Percentiles rank a stretch among this genome's conserved stretches.
phyloP scores from a whole-genome alignment of 2,797 vertebrate species.

The Eulemur mongoz region DNA sequence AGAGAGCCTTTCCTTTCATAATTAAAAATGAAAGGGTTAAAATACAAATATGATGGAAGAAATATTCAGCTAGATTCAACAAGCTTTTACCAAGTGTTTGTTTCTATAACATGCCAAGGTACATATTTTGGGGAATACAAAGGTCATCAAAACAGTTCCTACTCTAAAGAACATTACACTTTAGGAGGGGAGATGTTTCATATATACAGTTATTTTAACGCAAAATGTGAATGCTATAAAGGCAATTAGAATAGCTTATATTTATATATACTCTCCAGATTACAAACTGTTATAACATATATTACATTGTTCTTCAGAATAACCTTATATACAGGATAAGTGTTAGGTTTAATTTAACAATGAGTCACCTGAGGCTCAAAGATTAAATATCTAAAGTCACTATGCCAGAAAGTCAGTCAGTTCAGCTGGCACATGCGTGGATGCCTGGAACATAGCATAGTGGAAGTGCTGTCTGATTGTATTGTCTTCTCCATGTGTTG shows the following conservation, averaged over 20 bases:
- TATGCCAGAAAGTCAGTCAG: background rate
- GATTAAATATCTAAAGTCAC: background rate
- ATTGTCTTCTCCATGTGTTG: background rate
- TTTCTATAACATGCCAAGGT: background rate
- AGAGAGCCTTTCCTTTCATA: conserved; percentile 21
- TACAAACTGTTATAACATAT: background rate
- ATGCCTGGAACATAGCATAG: background rate
- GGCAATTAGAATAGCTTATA: conserved; percentile 6
- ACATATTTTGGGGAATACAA: background rate
- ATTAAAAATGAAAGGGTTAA: conserved; percentile 44
- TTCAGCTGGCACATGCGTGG: background rate
- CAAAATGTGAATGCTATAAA: background rate
- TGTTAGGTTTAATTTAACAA: conserved; percentile 5
- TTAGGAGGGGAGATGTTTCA: background rate
- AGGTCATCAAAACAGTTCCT: conserved; percentile 1
- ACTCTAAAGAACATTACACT: background rate
- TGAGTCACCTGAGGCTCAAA: background rate
- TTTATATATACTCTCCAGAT: background rate
- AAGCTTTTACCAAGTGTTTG: conserved; percentile 25
- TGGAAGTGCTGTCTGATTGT: background rate
- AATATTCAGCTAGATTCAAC: background rate
- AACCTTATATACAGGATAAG: background rate
- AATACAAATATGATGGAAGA: background rate
- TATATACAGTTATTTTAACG: background rate
- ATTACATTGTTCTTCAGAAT: background rate